Evolutionary conservation across 2,888 invertebrate species (phyloP), one percentile per base, ranked within the genome.

Genomic region (Ormyrus labotus): DNA sequence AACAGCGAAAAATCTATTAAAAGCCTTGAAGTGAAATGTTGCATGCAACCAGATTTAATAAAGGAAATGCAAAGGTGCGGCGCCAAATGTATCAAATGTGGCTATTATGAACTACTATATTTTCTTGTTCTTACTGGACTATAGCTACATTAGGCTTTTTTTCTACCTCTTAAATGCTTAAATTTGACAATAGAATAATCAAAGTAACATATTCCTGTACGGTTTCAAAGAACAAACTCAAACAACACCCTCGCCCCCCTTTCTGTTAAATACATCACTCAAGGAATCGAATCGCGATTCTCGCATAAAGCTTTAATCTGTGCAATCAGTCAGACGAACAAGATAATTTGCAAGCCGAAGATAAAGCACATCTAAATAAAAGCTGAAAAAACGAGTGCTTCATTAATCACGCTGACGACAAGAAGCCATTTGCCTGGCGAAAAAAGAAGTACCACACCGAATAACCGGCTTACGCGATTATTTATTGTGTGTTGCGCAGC

Each of bases 401-500:
- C 19, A 8, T 6, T 19, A 58, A n/a, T 10, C 34, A 34, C 19
- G 87, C 85, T 87, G 88, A 85, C 87, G 87, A 85, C 87, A 85
- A 86, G 87, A 85, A 86, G 88, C 87, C 85, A 86, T 85, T 86
- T 84, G 81, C 84, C 84, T 74, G 85, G 84, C 85, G 84, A 83
- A 53, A 8, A 19, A 10, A 34, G 34, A 34, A 34, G 34, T 34
- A 34, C 34, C 48, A 63, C 64, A 6, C 51, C 61, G 60, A 50
- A 63, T 74, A 85, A 83, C 84, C 83, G 84, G 87, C 87, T 88
- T 87, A 87, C 85, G 83, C 86, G 88, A 86, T 88, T 89, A 87
- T 89, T 88, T 89, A 89, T 89, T 87, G 85, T 88, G 87, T 89
- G 87, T 87, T 87, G 87, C 88, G 87, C 86, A 86, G 86, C 75